Conservation (phyloP, 2,888 invertebrate genomes). For the Cancer borealis region DNA sequence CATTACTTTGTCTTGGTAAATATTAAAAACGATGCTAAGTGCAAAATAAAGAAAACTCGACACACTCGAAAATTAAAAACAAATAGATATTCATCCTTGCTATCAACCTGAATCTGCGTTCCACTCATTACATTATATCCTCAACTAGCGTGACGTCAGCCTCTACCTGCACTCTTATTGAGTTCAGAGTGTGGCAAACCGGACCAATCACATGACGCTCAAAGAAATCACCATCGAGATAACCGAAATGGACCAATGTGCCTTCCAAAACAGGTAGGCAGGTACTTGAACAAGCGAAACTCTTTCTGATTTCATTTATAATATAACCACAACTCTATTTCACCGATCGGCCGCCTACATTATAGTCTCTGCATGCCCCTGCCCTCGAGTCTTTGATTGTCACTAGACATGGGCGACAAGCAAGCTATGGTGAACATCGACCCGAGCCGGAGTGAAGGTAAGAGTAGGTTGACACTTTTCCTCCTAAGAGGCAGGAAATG, state of each 20-base stretch:
- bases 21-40: neutral
- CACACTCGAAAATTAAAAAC: neutral
- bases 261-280: neutral
- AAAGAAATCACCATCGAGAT: constrained; percentile 38
- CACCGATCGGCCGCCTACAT: neutral
- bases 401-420: neutral
- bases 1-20: neutral
- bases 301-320: neutral
- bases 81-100: neutral
- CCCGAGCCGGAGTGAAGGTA: neutral
- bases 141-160: neutral
- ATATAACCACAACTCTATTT: neutral
- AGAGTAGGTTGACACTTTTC: neutral
- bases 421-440: neutral
- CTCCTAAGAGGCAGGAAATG: neutral
- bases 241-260: constrained; percentile 8
- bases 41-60: neutral
- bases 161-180: neutral
- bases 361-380: neutral
- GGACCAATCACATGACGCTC: constrained; percentile 9
- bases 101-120: neutral
- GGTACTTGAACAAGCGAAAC: neutral
- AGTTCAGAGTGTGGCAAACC: neutral
- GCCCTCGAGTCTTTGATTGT: neutral
- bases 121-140: neutral